Evolutionary conservation across 2,888 invertebrate genomes (phyloP), one percentile per base, ranked within the genome.

Genomic region (Coleophora flavipennella): DNA sequence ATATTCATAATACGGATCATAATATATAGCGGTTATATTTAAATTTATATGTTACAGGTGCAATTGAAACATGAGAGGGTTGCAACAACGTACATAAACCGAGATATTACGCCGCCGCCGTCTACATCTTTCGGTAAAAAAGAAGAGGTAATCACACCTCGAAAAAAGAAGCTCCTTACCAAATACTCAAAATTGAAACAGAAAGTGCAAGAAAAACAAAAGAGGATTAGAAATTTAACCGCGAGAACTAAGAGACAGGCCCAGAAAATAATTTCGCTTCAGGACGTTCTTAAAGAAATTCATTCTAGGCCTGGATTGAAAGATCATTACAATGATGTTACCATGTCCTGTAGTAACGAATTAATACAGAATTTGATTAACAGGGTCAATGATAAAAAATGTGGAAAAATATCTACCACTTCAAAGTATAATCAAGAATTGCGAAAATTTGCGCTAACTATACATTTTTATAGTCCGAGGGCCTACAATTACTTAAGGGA

Each of bases 401-500:
- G 8, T 11, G 29, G 29, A 6, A 29, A 29, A 29, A 29, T 29
- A n/a, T 8, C 3, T 3, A 6, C 29, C 8, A n/a, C 29, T 6
- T 29, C 29, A 6, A 29, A 29, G 8, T 29, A 29, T 8, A 29
- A 3, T 11, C 4, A 29, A 29, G 29, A 29, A 29, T 29, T 29
- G 8, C 8, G 29, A 11, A 29, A 29, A 11, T 29, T 29, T 29
- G 29, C 29, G 3, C 29, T 35, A 13, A 35, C 27, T 26, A 1
- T 41, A 12, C 36, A 41, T 37, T 41, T 41, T 25, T 36, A 28
- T 10, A 39, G 42, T 11, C 42, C 42, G 2, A 38, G 35, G 28
- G 10, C 12, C 3, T 42, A 42, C 14, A 12, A 3, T 33, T 42
- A 32, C 12, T 31, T 38, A 10, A 13, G 42, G 12, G 31, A 42